Conservation (phyloP, 92 coral and sea anemone species). For the Diadumene lineata region DNA sequence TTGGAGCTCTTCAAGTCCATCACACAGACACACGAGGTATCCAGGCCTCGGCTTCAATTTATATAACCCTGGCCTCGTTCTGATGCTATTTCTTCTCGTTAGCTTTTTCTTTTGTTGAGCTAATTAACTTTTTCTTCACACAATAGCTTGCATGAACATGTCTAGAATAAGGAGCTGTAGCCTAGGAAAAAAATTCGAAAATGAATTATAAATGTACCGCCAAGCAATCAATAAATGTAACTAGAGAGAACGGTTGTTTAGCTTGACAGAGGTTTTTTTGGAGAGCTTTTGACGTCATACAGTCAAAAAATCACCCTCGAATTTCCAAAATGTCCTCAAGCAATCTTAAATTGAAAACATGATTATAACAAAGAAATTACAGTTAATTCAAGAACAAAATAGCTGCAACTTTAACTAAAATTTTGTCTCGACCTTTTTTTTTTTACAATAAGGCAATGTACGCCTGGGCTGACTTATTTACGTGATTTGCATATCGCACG, state of each 20-base stretch:
- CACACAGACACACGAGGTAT: constrained; percentile 60
- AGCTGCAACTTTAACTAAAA: neutral
- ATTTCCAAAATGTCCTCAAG: neutral
- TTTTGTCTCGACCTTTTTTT: no score
- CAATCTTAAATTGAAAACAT: neutral
- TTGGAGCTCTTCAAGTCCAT: constrained; percentile 38
- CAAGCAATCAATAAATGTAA: neutral
- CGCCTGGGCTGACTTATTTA: no score
- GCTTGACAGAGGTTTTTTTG: neutral
- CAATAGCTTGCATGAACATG: constrained; percentile 15
- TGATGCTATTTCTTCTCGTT: constrained; percentile 8
- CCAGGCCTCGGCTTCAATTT: constrained; percentile 23
- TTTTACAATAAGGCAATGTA: no score
- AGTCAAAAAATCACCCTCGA: neutral
- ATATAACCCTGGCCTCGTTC: constrained; percentile 37
- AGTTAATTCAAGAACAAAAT: neutral
- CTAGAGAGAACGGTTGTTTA: neutral
- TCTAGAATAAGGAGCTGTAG: neutral
- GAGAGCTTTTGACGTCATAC: neutral
- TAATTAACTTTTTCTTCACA: constrained; percentile 8
- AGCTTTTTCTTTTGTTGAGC: constrained; percentile 20
- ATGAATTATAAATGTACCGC: neutral
- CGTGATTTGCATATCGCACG: no score
- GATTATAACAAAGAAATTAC: neutral
- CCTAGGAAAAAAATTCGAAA: neutral